Evolutionary conservation across 2,888 invertebrate species (phyloP), one percentile per base, ranked within the genome.

Genomic region (Stenodema calcarata): DNA sequence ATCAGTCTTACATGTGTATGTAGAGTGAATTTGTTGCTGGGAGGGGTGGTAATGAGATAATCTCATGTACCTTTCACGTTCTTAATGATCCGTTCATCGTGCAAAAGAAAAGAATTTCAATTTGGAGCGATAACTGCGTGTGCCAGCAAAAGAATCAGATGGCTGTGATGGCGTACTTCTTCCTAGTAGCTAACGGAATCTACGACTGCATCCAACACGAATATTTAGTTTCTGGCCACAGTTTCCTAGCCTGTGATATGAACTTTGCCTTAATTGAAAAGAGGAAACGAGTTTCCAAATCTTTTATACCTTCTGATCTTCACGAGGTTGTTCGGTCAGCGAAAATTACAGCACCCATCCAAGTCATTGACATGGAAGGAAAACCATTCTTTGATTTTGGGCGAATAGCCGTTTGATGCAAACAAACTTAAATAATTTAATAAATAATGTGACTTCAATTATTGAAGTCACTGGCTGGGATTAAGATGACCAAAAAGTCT

Each of bases 121-220:
- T 89, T 14, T 89, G 87, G 87, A 86, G 88, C 47, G 88, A 89
- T 30, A 89, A 89, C 87, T 47, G 47, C 69, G 84, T 88, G 18
- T 89, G 89, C 0, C 89, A 89, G 84, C 89, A 90, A 50, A 86
- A 89, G 50, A 90, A 90, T 47, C 90, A 90, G 86, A 89, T 89
- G 90, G 88, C 90, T 1, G 23, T 90, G 9, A 88, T 90, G 23
- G 90, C 90, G 0, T 90, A 90, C 87, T 89, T 91, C 16, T 88
- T 86, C 54, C 47, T 88, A 6, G 76, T 88, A 16, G 69, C 79
- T 27, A 35, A 80, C 75, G 54, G 88, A 42, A 30, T 70, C 62
- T 87, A 73, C 83, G 69, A 87, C 18, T 75, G 23, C 3, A 80
- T 87, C 27, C 88, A 89, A 28, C 76, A 87, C 35, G 87, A 88